These are phyloP conservation scores for Onychostoma macrolepis DNA, from an alignment of 2,113 vertebrate species.

Conservation along the genomic window DNA sequence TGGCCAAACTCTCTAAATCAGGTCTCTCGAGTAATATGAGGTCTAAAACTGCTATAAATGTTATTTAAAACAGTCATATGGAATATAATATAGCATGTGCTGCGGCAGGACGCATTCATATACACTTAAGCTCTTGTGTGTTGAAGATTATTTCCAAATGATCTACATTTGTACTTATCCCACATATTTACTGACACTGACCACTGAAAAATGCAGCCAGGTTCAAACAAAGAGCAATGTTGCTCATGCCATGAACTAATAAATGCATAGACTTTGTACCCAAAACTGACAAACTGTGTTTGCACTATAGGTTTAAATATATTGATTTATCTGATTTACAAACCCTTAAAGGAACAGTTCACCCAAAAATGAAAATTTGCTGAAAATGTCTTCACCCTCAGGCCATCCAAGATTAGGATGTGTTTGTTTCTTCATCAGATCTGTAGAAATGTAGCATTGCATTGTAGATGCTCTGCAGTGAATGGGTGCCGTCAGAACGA, in stretches of 20 bases:
- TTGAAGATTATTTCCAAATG: neutral
- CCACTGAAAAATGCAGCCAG: neutral
- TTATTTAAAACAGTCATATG: too few species aligned
- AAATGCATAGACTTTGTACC: constrained; percentile 3
- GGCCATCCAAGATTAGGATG: neutral
- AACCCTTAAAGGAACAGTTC: neutral
- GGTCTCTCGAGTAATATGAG: neutral
- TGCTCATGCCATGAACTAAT: neutral
- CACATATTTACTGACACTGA: constrained; percentile 25
- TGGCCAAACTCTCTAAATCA: constrained; percentile 55
- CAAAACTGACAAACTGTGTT: constrained; percentile 52
- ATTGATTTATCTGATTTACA: neutral
- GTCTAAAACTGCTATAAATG: neutral
- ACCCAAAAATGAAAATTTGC: neutral
- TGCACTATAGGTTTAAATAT: neutral
- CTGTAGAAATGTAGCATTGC: neutral
- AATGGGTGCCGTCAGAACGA: too few species aligned
- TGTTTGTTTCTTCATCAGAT: neutral
- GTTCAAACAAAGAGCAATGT: constrained; percentile 12
- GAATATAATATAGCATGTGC: neutral
- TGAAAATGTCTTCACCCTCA: neutral
- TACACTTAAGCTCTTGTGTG: neutral
- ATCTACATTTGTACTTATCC: neutral
- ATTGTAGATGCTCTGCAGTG: too few species aligned
- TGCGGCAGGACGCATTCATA: neutral